These are phyloP conservation scores for Pseudomugil gertrudae DNA, from an alignment of 2,797 vertebrate species.

Conservation along the genomic window DNA sequence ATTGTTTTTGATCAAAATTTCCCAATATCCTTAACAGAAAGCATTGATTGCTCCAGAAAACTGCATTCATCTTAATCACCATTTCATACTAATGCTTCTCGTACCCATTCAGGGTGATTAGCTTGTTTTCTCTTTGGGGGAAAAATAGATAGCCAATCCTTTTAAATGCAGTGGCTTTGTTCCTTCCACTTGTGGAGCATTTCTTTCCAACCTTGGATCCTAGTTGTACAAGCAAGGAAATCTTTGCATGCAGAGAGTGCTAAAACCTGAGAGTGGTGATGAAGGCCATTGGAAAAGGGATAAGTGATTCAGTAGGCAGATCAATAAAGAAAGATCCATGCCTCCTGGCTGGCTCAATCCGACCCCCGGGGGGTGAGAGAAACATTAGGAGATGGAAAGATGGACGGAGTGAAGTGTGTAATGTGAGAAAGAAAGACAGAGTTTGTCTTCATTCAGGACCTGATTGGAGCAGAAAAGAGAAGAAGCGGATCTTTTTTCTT, in stretches of 20 bases:
- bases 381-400: slow-evolving; percentile 76
- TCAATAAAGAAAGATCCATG: slow-evolving; percentile 80
- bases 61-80: slow-evolving; percentile 44
- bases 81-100: slow-evolving; percentile 35
- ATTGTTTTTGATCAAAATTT: slow-evolving; percentile 40
- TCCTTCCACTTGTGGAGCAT: slow-evolving; percentile 39
- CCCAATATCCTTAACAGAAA: slow-evolving; percentile 49
- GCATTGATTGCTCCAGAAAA: slow-evolving; percentile 58
- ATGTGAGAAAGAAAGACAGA: slow-evolving; percentile 23
- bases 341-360: slow-evolving; percentile 78
- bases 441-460: slow-evolving; percentile 59
- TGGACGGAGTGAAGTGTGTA: slow-evolving; percentile 54
- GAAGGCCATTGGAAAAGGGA: slow-evolving; percentile 81
- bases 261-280: slow-evolving; percentile 74
- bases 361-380: slow-evolving; percentile 68
- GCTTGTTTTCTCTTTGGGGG: slow-evolving; percentile 8
- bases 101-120: slow-evolving; percentile 46
- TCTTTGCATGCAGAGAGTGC: slow-evolving; percentile 63
- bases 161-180: slow-evolving; percentile 19
- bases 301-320: slow-evolving; percentile 82
- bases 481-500: slow-evolving; percentile 71
- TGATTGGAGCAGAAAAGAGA: slow-evolving; percentile 58
- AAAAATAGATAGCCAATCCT: slow-evolving; percentile 15
- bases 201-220: slow-evolving; percentile 45
- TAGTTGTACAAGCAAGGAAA: slow-evolving; percentile 55